A percentile compares a stretch with the other conserved stretches of the same genome.
These are phyloP conservation scores for Taenaris catops DNA, from an alignment of 2,888 invertebrate species.

Conservation along the genomic window DNA sequence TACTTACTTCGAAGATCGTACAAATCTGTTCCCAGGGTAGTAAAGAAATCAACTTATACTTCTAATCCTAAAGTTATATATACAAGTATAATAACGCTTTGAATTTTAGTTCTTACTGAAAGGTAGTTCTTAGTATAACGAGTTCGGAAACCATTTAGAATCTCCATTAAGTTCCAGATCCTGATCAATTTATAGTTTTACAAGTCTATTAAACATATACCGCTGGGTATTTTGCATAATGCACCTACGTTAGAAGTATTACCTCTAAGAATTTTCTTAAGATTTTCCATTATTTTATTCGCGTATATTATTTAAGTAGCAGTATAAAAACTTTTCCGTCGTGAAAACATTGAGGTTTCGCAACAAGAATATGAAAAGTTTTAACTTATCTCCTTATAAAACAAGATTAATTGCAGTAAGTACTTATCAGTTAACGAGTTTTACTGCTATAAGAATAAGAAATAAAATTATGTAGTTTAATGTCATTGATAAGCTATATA, in stretches of 20 bases:
- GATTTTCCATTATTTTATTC: slow-evolving; percentile 22
- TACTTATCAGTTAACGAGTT: slow-evolving; percentile 7
- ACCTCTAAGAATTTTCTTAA: slow-evolving; percentile 15
- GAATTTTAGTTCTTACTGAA: too few relatives aligned
- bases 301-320: slow-evolving; percentile 13
- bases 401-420: slow-evolving; percentile 11
- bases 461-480: too few relatives aligned
- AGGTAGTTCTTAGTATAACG: too few relatives aligned
- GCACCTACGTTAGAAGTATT: slow-evolving; percentile 8
- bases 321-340: slow-evolving; percentile 18
- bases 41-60: too few relatives aligned
- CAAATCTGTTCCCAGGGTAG: too few relatives aligned
- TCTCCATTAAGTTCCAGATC: too few relatives aligned
- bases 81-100: too few relatives aligned
- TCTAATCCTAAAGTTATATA: too few relatives aligned
- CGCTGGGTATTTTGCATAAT: slow-evolving; percentile 23
- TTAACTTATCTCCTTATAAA: slow-evolving; percentile 6
- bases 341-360: slow-evolving; percentile 8
- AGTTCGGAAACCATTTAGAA: too few relatives aligned
- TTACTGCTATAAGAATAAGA: slow-evolving; percentile 1
- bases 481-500: too few relatives aligned
- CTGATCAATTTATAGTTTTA: slow-evolving; percentile 39
- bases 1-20: too few relatives aligned
- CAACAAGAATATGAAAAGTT: slow-evolving; percentile 12
- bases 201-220: slow-evolving; percentile 22